Base-by-base conservation (phyloP, 2,888 invertebrate species). In the Ypsolopha sequella region DNA sequence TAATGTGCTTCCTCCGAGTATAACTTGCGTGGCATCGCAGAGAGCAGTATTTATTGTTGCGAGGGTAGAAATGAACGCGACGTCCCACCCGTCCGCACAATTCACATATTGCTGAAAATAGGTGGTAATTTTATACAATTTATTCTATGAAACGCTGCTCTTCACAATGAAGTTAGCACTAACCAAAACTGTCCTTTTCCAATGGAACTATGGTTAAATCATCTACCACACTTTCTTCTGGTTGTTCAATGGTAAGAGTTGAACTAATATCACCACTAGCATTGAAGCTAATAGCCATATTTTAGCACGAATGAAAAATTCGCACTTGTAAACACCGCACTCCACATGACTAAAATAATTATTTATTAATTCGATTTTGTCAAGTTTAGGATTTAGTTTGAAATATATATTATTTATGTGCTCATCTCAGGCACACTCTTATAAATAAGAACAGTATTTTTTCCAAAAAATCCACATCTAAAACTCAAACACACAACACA, bases 181-280 rank as follows among this genome's bases (percentile, higher is more conserved):
- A 87, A 95, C 95, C 95, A 88, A 95, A 95, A 79, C 94, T 95
- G 77, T 95, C 95, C 80, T 93, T 94, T 76, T 92, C 91, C 68
- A 96, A 92, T 51, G 96, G 95, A 80, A 96, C 92, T 66, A 95
- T 93, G 57, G 94, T 93, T 55, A 94, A 90, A 85, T 95, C 95
- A 54, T 85, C 85, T 36, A 71, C 68, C 56, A 72, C 67, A 62
- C 74, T 67, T 53, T 82, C 82, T 53, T 76, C 74, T 38, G 63
- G 54, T 53, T 63, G 55, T 51, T 70, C 70, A 54, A 60, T 52
- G 56, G 63, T 54, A 56, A 63, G 64, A 58, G 24, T 24, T 24
- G 54, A 61, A 53, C 63, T 55, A 61, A 72, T 73, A 57, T 68
- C 58, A 67, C 66, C 64, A 65, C 64, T 68, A 56, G 68, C 72